phyloP scores from a whole-genome alignment of 2,113 vertebrate genomes.

The Narcine bancroftii region DNA sequence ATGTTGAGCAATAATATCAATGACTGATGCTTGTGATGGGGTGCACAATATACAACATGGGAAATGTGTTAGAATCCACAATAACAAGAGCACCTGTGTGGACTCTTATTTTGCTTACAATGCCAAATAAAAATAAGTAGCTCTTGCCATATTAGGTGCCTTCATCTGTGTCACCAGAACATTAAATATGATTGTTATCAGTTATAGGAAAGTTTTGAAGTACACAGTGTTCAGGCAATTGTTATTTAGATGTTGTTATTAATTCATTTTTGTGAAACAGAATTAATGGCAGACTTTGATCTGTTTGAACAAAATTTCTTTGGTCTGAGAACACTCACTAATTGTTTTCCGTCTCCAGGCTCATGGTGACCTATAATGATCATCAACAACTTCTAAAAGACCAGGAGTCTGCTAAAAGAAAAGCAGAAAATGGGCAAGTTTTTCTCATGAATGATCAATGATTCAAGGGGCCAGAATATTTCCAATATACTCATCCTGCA shows the following conservation, averaged over 20 bases:
- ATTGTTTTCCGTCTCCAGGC: constrained; percentile 52
- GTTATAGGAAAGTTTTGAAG: background rate
- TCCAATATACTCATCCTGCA: background rate
- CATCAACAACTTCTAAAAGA: constrained; percentile 84
- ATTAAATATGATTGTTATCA: background rate
- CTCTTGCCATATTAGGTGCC: too few relatives aligned
- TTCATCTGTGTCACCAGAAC: background rate
- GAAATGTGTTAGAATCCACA: background rate
- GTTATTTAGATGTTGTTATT: background rate
- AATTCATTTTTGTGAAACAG: background rate
- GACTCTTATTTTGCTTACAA: background rate
- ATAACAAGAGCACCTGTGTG: background rate
- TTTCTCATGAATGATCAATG: background rate
- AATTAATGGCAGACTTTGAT: background rate
- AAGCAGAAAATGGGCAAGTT: constrained; percentile 84
- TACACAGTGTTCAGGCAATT: background rate
- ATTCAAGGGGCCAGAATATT: background rate
- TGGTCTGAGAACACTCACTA: background rate
- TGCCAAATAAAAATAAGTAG: background rate
- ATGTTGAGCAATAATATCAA: background rate
- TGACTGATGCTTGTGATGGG: background rate
- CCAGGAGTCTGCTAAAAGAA: constrained; percentile 77
- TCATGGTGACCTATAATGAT: constrained; percentile 79
- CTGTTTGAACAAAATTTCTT: background rate
- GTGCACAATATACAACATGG: background rate